These are phyloP conservation scores for Antheraea yamamai DNA, from an alignment of 2,888 invertebrate genomes.

Conservation along the genomic window DNA sequence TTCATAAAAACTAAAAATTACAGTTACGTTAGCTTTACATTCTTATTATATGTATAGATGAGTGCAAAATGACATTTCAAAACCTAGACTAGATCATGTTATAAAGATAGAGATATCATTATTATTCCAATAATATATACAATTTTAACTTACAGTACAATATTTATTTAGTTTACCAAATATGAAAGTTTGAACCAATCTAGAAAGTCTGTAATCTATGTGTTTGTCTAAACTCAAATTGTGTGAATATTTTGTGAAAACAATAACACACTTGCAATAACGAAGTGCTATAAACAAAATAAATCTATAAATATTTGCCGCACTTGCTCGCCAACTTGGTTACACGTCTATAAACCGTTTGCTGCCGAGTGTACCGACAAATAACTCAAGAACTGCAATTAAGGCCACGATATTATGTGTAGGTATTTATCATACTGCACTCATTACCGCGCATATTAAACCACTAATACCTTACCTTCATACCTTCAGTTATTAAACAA, in stretches of 20 bases:
- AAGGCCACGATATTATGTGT: slow-evolving; percentile 45
- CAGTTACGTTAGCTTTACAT: too few species aligned
- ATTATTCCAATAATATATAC: neutral
- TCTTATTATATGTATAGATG: neutral
- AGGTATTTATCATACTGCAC: slow-evolving; percentile 45
- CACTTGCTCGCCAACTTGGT: neutral
- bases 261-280: neutral
- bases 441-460: slow-evolving; percentile 28
- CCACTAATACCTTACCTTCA: neutral
- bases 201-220: neutral
- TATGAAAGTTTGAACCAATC: neutral
- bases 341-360: neutral
- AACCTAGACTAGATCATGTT: neutral
- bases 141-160: neutral
- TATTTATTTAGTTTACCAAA: neutral
- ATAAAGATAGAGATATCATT: too few species aligned
- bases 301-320: neutral
- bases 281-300: neutral
- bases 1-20: too few species aligned
- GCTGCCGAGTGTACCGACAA: slow-evolving; percentile 27
- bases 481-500: neutral
- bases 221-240: neutral
- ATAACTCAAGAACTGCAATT: slow-evolving; percentile 47
- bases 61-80: neutral
- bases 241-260: neutral